These are phyloP conservation scores for Priocnemis perturbator DNA, from an alignment of 2,888 invertebrate species.

Conservation along the genomic window DNA sequence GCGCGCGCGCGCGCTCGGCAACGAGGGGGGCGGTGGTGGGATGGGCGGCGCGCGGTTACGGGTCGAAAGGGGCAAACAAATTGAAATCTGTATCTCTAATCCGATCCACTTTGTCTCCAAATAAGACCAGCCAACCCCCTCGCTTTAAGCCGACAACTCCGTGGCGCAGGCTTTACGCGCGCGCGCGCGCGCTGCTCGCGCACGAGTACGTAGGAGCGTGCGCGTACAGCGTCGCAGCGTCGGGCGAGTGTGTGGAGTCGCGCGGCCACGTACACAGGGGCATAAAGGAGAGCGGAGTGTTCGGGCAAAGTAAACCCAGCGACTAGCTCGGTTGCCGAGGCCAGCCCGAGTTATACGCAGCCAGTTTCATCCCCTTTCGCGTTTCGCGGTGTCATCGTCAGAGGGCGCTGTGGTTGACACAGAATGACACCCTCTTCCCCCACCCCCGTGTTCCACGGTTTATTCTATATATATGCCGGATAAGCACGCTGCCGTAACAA, in stretches of 20 bases:
- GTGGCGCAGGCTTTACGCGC: slow-evolving; percentile 41
- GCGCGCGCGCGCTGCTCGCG: slow-evolving; percentile 9
- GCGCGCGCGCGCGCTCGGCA: not conserved
- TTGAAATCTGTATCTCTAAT: slow-evolving; percentile 67
- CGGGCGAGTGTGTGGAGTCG: not conserved
- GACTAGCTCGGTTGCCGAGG: slow-evolving; percentile 58
- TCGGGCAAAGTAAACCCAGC: slow-evolving; percentile 59
- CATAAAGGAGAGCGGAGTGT: slow-evolving; percentile 30
- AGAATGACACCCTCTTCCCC: slow-evolving; percentile 68
- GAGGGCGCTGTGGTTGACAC: slow-evolving; percentile 75
- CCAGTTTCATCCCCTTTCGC: slow-evolving; percentile 72
- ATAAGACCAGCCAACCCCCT: slow-evolving; percentile 64
- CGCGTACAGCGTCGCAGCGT: slow-evolving; percentile 11
- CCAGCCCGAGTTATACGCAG: slow-evolving; percentile 64
- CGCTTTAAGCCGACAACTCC: slow-evolving; percentile 57
- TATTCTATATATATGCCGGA: not conserved
- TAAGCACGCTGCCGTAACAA: slow-evolving; percentile 19
- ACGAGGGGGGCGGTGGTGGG: not conserved
- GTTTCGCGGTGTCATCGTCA: slow-evolving; percentile 74
- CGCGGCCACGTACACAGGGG: not conserved
- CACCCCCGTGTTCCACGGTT: slow-evolving; percentile 12
- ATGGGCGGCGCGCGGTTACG: slow-evolving; percentile 11
- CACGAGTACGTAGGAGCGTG: slow-evolving; percentile 25
- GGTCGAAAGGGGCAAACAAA: slow-evolving; percentile 58
- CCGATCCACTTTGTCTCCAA: slow-evolving; percentile 67